A percentile compares a stretch with the other conserved stretches of the same genome.
Conservation (phyloP, 2,888 invertebrate species). For the Melieria picta region DNA sequence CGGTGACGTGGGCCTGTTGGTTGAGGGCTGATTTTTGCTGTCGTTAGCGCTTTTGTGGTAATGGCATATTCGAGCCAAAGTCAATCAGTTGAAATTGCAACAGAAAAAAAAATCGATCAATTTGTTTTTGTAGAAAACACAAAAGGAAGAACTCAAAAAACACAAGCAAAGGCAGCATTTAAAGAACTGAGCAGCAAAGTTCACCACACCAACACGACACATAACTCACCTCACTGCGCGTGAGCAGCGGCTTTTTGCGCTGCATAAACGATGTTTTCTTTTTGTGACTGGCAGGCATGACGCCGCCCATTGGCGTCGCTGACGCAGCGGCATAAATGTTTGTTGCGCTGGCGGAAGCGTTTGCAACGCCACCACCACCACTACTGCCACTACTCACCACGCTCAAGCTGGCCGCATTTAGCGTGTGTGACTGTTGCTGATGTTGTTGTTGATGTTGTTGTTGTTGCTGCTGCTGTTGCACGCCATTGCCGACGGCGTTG, state of each 20-base stretch:
- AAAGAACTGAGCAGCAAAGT: background rate
- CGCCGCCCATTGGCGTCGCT: constrained; percentile 24
- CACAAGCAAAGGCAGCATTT: no score
- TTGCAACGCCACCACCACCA: constrained; percentile 38
- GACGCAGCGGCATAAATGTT: constrained; percentile 15
- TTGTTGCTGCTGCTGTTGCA: constrained; percentile 37
- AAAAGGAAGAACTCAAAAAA: no score
- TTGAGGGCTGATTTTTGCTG: no score
- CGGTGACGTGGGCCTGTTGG: no score
- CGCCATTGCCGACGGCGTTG: constrained; percentile 37
- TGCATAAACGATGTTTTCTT: constrained; percentile 63
- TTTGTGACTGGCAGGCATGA: constrained; percentile 42
- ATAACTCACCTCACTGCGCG: constrained; percentile 67
- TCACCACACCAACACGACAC: constrained; percentile 31
- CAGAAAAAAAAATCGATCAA: no score
- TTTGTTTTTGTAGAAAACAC: no score
- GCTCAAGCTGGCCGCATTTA: background rate
- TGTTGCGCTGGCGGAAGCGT: constrained; percentile 27
- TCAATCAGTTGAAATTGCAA: no score
- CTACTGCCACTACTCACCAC: constrained; percentile 34
- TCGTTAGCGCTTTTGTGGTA: no score
- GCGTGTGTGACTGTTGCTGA: no score
- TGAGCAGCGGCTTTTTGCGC: constrained; percentile 63
- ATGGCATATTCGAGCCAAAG: no score
- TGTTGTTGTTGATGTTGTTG: constrained; percentile 17